Base-by-base conservation (phyloP, 2,888 invertebrate genomes). In the Rhimphoctona megacephalus region DNA sequence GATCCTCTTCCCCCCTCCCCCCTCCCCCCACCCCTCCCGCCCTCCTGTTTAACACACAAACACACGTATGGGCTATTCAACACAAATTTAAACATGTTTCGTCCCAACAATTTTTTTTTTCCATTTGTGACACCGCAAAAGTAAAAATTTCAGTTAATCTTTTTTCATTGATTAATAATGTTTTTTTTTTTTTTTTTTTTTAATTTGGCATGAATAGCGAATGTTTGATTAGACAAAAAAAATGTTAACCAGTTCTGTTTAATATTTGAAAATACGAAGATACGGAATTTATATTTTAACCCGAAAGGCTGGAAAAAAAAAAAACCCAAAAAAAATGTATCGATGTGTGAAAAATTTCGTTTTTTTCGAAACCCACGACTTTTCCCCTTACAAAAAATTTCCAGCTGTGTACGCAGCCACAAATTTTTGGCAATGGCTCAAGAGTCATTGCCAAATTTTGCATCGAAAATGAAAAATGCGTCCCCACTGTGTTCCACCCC, bases 11-110 rank as follows among this genome's bases (percentile, higher is more conserved):
- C 54, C 57, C n/a, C 61, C 39, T 9, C 7, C 39, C 39, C 9
- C 9, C 9, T 22, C 49, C 30, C 33, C 57, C 57, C 30, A 22
- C 5, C 17, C 14, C 30, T 17, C 5, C 17, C 14, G 11, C 57
- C 30, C 8, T 30, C 30, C 25, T 30, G 25, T 17, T 61, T 17
- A 30, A 5, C 61, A 30, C 33, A 64, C 49, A 67, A 36, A 76
- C 25, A 74, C 30, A 76, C 74, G 19, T 43, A 70, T 33, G 69
- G 57, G 46, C 46, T 33, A 70, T 79, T 70, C 54, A 30, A n/a
- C 46, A 46, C 39, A 14, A 57, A 79, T 57, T 22, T 19, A 30
- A 69, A 57, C 8, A 0, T 30, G 19, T 64, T 61, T 8, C 2
- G 11, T 19, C 1, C 9, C 14, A 14, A 9, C n/a, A 73, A n/a